Conservation (phyloP, 2,113 vertebrate species). For the Zosterops pallidus region DNA sequence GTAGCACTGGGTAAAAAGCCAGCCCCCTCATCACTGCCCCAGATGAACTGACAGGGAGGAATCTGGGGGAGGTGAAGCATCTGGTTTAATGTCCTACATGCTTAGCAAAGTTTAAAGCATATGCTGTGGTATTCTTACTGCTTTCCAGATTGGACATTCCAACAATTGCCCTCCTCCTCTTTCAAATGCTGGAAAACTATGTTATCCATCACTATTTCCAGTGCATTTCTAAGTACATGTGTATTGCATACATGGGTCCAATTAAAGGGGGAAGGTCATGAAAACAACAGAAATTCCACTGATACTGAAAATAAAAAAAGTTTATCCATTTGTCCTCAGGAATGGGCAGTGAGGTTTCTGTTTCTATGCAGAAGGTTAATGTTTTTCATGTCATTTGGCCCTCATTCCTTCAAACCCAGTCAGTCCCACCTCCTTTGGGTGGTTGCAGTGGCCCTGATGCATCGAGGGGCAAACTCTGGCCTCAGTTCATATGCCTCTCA, state of each 20-base stretch:
- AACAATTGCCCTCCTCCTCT: background rate
- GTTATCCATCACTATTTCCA: background rate
- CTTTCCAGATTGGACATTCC: background rate
- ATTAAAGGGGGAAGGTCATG: accelerated
- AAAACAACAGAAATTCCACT: background rate
- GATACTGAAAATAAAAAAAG: background rate
- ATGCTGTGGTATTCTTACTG: background rate
- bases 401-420: background rate
- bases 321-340: background rate
- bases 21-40: background rate
- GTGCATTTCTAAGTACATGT: background rate
- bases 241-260: background rate
- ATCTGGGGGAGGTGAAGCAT: background rate
- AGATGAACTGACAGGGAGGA: background rate
- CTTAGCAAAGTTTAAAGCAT: background rate
- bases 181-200: background rate
- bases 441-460: background rate
- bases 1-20: background rate
- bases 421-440: background rate
- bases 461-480: background rate
- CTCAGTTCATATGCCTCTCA: background rate
- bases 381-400: background rate
- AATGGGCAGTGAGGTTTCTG: background rate
- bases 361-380: background rate
- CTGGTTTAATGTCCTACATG: background rate